Percentiles rank a stretch among this genome's conserved stretches.
phyloP scores from a whole-genome alignment of 1,140 invertebrate species.

The Psix sp. region DNA sequence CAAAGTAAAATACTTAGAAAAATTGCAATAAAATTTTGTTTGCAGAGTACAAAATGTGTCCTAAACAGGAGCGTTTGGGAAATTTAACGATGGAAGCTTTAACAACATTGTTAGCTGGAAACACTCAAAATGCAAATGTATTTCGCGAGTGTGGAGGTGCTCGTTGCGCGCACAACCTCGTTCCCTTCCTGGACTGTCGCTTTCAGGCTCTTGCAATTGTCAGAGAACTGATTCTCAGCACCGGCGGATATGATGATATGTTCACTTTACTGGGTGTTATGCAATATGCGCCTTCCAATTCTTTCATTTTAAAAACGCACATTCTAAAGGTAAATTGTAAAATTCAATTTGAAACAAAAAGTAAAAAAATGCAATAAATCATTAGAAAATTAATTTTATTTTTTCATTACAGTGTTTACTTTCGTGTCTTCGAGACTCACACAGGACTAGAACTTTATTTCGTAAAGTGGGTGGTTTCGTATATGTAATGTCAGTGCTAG shows the following conservation, averaged over 20 bases:
- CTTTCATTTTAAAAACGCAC: slow-evolving; percentile 90
- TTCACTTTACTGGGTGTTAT: slow-evolving; percentile 92
- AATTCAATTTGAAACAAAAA: background rate
- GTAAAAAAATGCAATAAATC: background rate
- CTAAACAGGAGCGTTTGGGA: slow-evolving; percentile 87
- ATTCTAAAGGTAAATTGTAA: slow-evolving; percentile 85
- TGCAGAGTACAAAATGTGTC: slow-evolving; percentile 78
- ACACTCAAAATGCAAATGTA: slow-evolving; percentile 92
- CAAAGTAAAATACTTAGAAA: slow-evolving; percentile 1
- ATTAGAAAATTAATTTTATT: background rate
- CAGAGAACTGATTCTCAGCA: slow-evolving; percentile 91
- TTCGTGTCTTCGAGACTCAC: slow-evolving; percentile 93
- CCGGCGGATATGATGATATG: slow-evolving; percentile 97
- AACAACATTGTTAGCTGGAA: slow-evolving; percentile 86
- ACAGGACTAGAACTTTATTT: slow-evolving; percentile 96
- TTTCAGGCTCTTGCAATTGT: slow-evolving; percentile 87
- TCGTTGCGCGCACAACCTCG: slow-evolving; percentile 92
- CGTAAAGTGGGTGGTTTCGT: slow-evolving; percentile 98
- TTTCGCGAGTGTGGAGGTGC: slow-evolving; percentile 95
- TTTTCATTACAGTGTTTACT: slow-evolving; percentile 82
- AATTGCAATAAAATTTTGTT: slow-evolving; percentile 22
- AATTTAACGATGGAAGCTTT: slow-evolving; percentile 91
- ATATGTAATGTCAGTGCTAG: slow-evolving; percentile 96
- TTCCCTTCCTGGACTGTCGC: slow-evolving; percentile 90
- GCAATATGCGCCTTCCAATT: slow-evolving; percentile 89